phyloP scores from a whole-genome alignment of 2,797 vertebrate species.

The Falco berigora region DNA sequence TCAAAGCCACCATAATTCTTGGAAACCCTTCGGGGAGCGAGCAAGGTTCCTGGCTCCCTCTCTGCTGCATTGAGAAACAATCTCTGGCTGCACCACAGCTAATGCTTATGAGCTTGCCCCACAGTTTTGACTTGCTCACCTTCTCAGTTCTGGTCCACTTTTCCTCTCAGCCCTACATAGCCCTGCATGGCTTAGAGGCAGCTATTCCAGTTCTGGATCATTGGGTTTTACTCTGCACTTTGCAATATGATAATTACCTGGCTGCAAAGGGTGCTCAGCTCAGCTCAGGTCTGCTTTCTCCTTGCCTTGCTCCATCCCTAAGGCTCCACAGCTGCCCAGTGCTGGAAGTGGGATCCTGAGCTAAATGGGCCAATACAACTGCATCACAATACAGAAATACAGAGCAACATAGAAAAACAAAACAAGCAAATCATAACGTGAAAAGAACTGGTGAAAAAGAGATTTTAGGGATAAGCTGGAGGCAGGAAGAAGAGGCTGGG shows the following conservation, averaged over 20 bases:
- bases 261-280: not conserved
- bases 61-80: not conserved
- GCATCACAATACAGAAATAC: not conserved
- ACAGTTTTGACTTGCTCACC: not conserved
- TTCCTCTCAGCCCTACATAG: not conserved
- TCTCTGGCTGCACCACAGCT: not conserved
- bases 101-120: not conserved
- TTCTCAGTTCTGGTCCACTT: not conserved
- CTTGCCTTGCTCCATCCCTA: not conserved
- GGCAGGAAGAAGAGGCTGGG: not conserved
- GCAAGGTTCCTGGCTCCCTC: not conserved
- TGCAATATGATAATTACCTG: not conserved
- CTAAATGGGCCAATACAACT: not conserved
- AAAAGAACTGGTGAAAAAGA: not conserved
- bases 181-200: not conserved
- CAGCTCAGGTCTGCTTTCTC: not conserved
- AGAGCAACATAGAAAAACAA: not conserved
- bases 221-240: not conserved
- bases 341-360: not conserved
- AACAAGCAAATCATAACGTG: not conserved
- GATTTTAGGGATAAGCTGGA: not conserved
- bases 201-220: not conserved
- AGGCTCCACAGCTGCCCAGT: not conserved
- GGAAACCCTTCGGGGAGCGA: not conserved
- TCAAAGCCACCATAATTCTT: not conserved